Percentiles rank a stretch among this genome's conserved stretches.
These are phyloP conservation scores for Azorinus chamasolen DNA, from an alignment of 2,888 invertebrate species.

Conservation along the genomic window DNA sequence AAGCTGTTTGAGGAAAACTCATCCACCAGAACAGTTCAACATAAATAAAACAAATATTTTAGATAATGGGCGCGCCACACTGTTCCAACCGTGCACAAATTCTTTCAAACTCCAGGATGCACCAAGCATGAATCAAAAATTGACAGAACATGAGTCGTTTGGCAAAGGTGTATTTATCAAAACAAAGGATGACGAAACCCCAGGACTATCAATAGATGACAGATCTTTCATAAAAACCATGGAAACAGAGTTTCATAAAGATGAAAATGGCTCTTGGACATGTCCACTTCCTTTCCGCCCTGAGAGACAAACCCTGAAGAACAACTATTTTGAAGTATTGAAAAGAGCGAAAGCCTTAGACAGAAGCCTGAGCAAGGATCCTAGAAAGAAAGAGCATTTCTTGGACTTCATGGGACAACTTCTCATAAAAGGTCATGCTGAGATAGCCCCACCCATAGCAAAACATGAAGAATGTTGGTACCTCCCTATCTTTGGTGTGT, in stretches of 20 bases:
- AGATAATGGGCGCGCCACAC: background rate
- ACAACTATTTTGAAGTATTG: conserved; percentile 45
- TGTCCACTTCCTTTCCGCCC: conserved; percentile 55
- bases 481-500: conserved; percentile 29
- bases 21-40: background rate
- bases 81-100: conserved; percentile 3
- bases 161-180: conserved; percentile 18
- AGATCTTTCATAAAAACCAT: conserved; percentile 40
- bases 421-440: conserved; percentile 51
- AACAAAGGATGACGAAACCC: conserved; percentile 44
- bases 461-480: conserved; percentile 34
- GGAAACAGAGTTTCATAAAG: conserved; percentile 30
- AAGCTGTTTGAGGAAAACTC: conserved; percentile 4
- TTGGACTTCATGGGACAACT: conserved; percentile 59
- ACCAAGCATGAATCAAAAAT: background rate
- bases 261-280: conserved; percentile 48
- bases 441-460: conserved; percentile 50
- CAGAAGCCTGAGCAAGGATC: conserved; percentile 36
- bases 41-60: background rate
- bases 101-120: background rate
- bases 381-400: conserved; percentile 47
- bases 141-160: background rate
- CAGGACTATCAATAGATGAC: conserved; percentile 56
- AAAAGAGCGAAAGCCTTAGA: conserved; percentile 46
- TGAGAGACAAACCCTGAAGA: conserved; percentile 31